Conservation (phyloP, 2,113 vertebrate species). For the Brevimyrus niger region DNA sequence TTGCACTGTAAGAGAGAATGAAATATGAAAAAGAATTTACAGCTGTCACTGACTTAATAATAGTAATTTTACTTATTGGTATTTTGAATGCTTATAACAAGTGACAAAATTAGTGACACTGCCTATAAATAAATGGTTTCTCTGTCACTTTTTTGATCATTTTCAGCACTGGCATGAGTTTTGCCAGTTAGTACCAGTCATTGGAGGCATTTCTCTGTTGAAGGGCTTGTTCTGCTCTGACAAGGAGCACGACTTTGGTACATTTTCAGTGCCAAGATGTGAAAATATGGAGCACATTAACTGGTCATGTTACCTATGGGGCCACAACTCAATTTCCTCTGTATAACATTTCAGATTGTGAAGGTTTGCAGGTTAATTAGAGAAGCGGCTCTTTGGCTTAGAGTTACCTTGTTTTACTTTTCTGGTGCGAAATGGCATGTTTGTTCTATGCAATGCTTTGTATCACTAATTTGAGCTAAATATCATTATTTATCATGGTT, state of each 20-base stretch:
- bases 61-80: background rate
- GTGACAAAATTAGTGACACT: background rate
- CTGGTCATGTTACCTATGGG: constrained; percentile 17
- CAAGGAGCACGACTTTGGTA: background rate
- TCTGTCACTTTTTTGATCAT: background rate
- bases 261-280: background rate
- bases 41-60: background rate
- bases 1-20: background rate
- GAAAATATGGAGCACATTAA: constrained; percentile 12
- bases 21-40: background rate
- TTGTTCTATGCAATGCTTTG: background rate
- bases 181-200: background rate
- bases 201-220: background rate
- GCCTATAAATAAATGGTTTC: background rate
- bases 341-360: constrained; percentile 7
- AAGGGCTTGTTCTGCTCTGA: background rate
- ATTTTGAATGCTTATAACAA: background rate
- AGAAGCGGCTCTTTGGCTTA: background rate
- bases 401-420: background rate
- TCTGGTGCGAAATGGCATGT: background rate
- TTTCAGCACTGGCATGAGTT: background rate
- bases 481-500: background rate
- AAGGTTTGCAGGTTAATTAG: constrained; percentile 14
- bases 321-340: constrained; percentile 17
- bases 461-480: background rate